These are phyloP conservation scores for Physeter macrocephalus DNA, from an alignment of 2,113 vertebrate genomes.

Conservation along the genomic window DNA sequence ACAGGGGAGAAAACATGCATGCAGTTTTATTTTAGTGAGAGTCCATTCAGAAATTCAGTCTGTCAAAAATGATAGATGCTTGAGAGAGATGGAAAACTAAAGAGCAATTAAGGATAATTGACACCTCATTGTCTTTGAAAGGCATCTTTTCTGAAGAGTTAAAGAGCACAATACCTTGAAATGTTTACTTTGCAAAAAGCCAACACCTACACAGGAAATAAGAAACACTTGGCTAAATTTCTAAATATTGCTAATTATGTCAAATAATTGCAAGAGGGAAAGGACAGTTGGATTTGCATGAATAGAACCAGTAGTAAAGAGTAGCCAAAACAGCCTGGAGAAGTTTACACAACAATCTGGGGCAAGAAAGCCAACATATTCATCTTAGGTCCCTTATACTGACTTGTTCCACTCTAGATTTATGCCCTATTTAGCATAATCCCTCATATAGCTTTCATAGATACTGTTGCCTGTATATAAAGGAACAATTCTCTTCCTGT, in stretches of 20 bases:
- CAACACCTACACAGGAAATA: background rate
- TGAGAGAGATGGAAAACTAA: slow-evolving; percentile 16
- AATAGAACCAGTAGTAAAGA: background rate
- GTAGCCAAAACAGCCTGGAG: background rate
- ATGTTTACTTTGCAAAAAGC: background rate
- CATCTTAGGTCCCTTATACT: background rate
- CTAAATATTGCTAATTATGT: slow-evolving; percentile 34
- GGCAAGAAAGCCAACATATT: background rate
- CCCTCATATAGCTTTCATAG: background rate
- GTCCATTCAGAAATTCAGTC: background rate
- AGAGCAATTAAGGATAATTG: slow-evolving; percentile 42
- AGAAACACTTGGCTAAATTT: background rate
- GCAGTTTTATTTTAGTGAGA: background rate
- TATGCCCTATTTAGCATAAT: background rate
- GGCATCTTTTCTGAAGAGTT: background rate
- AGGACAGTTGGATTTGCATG: background rate
- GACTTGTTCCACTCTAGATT: background rate
- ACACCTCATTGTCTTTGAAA: slow-evolving; percentile 34
- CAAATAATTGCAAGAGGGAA: background rate
- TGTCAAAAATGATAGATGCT: slow-evolving; percentile 28
- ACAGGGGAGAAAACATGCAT: background rate
- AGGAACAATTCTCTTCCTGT: background rate
- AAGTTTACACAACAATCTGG: background rate
- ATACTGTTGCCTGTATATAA: background rate
- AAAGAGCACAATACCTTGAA: background rate